Conservation (phyloP, 2,797 vertebrate species). For the Bufotes viridis region DNA sequence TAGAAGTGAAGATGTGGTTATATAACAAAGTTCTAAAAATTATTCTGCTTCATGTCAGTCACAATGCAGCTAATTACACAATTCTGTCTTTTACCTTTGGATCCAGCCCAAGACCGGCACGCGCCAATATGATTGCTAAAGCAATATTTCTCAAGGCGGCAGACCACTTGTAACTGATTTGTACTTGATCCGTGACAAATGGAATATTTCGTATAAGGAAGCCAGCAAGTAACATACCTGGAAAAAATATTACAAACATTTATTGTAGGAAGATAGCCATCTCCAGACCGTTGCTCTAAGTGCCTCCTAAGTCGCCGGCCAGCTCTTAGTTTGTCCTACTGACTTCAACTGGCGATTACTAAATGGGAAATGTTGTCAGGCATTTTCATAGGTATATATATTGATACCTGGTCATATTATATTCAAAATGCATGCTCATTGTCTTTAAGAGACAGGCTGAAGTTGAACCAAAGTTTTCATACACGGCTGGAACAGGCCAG, state of each 20-base stretch:
- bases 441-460: too few relatives aligned
- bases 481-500: too few relatives aligned
- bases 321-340: background rate
- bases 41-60: background rate
- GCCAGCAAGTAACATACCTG: slow-evolving; percentile 92
- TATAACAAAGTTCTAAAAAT: background rate
- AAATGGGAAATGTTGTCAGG: too few relatives aligned
- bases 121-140: slow-evolving; percentile 86
- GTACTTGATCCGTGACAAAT: slow-evolving; percentile 75
- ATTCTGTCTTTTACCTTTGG: slow-evolving; percentile 74
- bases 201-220: slow-evolving; percentile 87
- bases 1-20: background rate
- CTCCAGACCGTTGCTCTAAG: too few relatives aligned
- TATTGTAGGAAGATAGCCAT: background rate
- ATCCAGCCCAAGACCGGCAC: slow-evolving; percentile 90
- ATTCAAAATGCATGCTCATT: too few relatives aligned
- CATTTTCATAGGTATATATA: too few relatives aligned
- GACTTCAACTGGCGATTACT: background rate
- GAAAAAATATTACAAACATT: slow-evolving; percentile 23
- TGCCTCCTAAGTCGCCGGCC: background rate
- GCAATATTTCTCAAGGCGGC: slow-evolving; percentile 87
- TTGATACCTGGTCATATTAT: too few relatives aligned
- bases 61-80: background rate
- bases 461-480: too few relatives aligned
- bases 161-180: slow-evolving; percentile 84